Evolutionary conservation across 1,140 invertebrate genomes (phyloP).

Genomic region (Panulirus ornatus): DNA sequence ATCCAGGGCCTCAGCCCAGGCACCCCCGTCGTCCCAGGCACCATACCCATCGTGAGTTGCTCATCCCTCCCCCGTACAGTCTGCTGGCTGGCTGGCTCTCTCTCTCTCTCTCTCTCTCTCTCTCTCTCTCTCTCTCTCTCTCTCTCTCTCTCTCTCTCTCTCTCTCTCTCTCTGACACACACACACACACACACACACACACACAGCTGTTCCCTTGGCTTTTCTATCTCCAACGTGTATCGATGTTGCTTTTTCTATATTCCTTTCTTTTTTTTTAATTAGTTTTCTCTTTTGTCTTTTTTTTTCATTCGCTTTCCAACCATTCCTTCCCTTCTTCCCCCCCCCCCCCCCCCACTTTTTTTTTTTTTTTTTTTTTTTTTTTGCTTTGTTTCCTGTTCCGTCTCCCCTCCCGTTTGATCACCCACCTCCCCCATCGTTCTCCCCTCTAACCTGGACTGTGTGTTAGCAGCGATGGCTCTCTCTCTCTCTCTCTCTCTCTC

Average conservation of each 20-base stretch:
- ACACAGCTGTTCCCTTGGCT: too few relatives aligned
- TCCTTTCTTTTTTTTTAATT: background rate
- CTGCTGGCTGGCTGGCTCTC: background rate
- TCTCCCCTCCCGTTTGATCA: background rate
- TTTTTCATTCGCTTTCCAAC: background rate
- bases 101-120: constrained; percentile 27
- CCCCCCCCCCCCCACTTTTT: background rate
- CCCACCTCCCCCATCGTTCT: too few relatives aligned
- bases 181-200: too few relatives aligned
- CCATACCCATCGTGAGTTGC: constrained; percentile 73
- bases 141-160: constrained; percentile 56
- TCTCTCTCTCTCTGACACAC: constrained; percentile 29
- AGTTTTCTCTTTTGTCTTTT: background rate
- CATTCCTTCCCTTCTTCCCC: background rate
- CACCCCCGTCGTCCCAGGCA: constrained; percentile 68
- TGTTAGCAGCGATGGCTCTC: too few relatives aligned
- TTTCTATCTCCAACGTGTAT: background rate
- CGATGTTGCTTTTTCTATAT: background rate
- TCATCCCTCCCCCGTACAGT: background rate
- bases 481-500: background rate
- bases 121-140: constrained; percentile 47
- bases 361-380: constrained; percentile 1
- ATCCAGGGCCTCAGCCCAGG: constrained; percentile 81
- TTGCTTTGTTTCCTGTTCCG: background rate
- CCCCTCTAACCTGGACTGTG: too few relatives aligned